Conservation (phyloP, 2,888 invertebrate species). For the Sepioteuthis lessoniana region DNA sequence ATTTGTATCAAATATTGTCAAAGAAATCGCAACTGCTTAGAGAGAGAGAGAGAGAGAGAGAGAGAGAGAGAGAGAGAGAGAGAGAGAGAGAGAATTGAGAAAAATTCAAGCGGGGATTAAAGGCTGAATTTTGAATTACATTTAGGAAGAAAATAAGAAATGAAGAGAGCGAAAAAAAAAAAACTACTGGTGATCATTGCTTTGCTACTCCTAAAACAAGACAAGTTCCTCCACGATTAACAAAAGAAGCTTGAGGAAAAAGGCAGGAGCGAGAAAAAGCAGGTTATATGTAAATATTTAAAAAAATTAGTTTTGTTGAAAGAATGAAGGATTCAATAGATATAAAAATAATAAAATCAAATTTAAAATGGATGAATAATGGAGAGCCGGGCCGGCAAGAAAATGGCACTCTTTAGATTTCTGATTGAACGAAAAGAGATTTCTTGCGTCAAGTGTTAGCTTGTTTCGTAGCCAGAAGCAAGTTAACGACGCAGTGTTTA, state of each 20-base stretch:
- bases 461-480: slow-evolving; percentile 14
- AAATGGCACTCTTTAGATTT: neutral
- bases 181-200: neutral
- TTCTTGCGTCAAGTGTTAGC: neutral
- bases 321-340: neutral
- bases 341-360: neutral
- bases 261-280: neutral
- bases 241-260: neutral
- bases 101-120: neutral
- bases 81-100: too few relatives aligned
- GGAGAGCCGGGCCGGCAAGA: neutral
- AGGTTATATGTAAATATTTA: neutral
- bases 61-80: too few relatives aligned
- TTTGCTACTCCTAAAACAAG: neutral
- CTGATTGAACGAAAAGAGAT: neutral
- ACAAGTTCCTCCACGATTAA: neutral
- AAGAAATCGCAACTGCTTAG: too few relatives aligned
- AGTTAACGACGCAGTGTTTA: neutral
- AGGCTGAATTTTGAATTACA: neutral
- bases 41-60: too few relatives aligned
- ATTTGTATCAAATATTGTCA: too few relatives aligned
- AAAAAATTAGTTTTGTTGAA: neutral
- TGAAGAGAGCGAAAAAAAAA: too few relatives aligned
- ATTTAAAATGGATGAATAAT: neutral
- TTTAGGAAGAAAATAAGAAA: neutral